These are phyloP conservation scores for Platorchestia sp. DNA, from an alignment of 1,140 invertebrate genomes.

Conservation along the genomic window DNA sequence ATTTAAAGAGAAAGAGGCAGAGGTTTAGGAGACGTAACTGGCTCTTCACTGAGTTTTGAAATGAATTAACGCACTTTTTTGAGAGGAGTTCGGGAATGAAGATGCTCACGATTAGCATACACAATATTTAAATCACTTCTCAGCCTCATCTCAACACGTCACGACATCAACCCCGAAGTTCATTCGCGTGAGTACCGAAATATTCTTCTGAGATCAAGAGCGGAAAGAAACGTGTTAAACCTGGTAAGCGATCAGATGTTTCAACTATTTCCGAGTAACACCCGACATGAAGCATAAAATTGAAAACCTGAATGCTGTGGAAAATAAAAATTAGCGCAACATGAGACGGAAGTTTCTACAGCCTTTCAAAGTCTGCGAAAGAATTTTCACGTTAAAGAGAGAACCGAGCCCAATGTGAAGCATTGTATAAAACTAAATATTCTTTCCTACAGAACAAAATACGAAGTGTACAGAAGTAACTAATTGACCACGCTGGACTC, in stretches of 20 bases:
- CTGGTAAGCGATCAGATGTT: neutral
- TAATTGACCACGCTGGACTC: too few relatives aligned
- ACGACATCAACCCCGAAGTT: neutral
- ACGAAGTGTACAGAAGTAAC: neutral
- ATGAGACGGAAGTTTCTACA: neutral
- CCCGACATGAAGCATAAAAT: neutral
- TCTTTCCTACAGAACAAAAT: neutral
- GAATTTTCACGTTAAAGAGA: neutral
- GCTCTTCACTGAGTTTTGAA: neutral
- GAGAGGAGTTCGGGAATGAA: neutral
- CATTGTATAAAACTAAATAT: neutral
- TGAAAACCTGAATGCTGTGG: neutral
- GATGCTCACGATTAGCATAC: neutral
- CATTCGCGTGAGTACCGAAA: neutral
- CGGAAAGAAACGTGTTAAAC: neutral
- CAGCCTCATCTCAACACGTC: neutral
- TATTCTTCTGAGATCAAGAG: neutral
- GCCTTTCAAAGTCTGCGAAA: neutral
- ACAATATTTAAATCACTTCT: neutral
- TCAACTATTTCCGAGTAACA: neutral
- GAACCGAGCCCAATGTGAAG: neutral
- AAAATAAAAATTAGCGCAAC: neutral
- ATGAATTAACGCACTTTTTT: neutral
- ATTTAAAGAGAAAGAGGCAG: neutral
- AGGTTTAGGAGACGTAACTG: neutral